Percentiles rank a stretch among this genome's conserved stretches.
These are phyloP conservation scores for Muscicapa striata DNA, from an alignment of 2,797 vertebrate genomes.

Conservation along the genomic window DNA sequence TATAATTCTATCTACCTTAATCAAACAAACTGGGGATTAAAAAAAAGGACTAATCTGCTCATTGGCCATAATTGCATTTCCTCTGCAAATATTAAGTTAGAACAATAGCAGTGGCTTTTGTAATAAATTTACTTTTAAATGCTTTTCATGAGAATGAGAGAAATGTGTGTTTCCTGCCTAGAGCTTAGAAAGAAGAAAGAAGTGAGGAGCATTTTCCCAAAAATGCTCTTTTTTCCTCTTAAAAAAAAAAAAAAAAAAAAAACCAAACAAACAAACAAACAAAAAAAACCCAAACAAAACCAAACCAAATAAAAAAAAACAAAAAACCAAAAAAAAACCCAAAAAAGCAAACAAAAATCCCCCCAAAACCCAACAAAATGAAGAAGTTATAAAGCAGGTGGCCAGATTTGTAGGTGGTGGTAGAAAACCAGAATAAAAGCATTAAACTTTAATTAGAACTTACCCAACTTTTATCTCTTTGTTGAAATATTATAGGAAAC, in stretches of 20 bases:
- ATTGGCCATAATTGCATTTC: not conserved
- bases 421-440: not conserved
- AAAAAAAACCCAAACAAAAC: not conserved
- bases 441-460: not conserved
- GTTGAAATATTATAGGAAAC: not conserved
- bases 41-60: not conserved
- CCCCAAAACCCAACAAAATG: not conserved
- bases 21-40: not conserved
- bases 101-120: not conserved
- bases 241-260: not conserved
- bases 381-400: not conserved
- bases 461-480: not conserved
- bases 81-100: slow-evolving; percentile 18
- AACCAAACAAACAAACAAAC: not conserved
- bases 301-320: too few relatives aligned
- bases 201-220: not conserved
- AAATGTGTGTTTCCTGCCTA: not conserved
- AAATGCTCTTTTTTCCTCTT: not conserved
- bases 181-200: not conserved
- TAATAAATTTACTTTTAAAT: not conserved
- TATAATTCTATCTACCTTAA: not conserved
- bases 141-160: not conserved
- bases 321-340: not conserved
- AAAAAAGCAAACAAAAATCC: not conserved
- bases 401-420: not conserved